Base-by-base conservation (phyloP, 2,113 vertebrate species). In the Sminthopsis crassicaudata region DNA sequence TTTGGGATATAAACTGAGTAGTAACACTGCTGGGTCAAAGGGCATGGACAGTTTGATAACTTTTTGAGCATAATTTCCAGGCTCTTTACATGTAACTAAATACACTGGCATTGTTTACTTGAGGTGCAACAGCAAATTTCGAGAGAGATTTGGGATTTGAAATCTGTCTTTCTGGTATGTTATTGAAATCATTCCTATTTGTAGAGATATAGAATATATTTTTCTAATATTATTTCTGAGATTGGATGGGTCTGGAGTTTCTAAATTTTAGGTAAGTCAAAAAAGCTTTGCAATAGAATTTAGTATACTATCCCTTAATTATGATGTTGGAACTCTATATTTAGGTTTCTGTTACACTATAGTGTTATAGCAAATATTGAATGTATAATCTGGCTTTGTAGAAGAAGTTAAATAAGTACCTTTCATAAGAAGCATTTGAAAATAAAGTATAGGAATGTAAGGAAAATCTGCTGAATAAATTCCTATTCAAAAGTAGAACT, bases 201-300 rank as follows among this genome's bases (percentile, higher is more conserved):
- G 48, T 91, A 30, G 91, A 93, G 93, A 91, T 93, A 91, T 95
- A 93, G 90, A 91, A 53, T 89, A 92, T 93, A 19, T 60, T 52
- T 36, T 96, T 94, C 27, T 95, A 14, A 8, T 97, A 91, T 12
- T 94, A 30, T 95, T 96, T 97, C 67, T 91, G 10, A 7, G 90
- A 88, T 3, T 3, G 90, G 26, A 46, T 93, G 92, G 94, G 95
- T 96, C 22, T 53, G 26, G 94, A 52, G 14, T 89, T 97, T 93
- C 90, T 52, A 76, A 1, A 54, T 94, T 96, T 96, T 91, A 94
- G 89, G 53, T 67, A 92, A 92, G 4, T 51, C 0, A 53, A 51
- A 0, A 93, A 8, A 67, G 53, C 91, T 96, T 96, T 36, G 76
- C 8, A 93, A 0, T 51, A 11, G 2, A 54, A 26, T 92, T 30